A percentile compares a stretch with the other conserved stretches of the same genome.
Evolutionary conservation across 2,113 vertebrate species (phyloP).

Genomic region (Phodopus roborovskii): DNA sequence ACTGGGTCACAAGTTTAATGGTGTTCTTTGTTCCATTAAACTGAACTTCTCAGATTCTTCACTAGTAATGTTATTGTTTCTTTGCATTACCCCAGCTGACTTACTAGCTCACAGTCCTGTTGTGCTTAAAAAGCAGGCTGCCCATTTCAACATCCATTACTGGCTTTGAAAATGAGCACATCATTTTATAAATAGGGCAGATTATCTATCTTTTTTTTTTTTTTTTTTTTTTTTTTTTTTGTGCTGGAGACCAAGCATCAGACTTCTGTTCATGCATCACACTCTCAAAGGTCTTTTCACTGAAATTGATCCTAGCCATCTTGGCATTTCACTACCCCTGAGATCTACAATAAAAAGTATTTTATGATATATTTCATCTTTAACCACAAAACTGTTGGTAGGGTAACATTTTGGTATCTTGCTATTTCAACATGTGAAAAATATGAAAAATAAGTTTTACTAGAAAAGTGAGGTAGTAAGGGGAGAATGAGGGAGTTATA

Average conservation of each 20-base stretch:
- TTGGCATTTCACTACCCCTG: background rate
- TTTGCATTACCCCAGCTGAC: background rate
- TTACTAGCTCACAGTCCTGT: background rate
- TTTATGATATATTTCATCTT: background rate
- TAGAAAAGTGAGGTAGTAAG: background rate
- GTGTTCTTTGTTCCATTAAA: background rate
- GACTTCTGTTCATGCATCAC: background rate
- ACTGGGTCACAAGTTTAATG: background rate
- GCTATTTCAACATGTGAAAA: background rate
- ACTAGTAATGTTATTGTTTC: background rate
- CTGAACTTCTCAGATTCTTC: background rate
- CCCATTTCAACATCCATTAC: background rate
- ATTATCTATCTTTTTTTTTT: background rate
- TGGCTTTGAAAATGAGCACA: background rate
- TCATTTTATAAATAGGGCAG: background rate
- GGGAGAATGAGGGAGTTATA: accelerated
- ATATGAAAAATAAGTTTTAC: background rate
- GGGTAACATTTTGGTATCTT: background rate
- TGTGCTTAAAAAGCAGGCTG: background rate
- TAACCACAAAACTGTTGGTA: background rate
- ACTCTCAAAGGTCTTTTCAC: background rate
- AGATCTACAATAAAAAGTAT: background rate
- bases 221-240: no score
- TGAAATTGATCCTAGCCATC: background rate
- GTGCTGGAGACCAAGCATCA: background rate